A percentile compares a stretch with the other conserved stretches of the same genome.
phyloP scores from a whole-genome alignment of 2,888 invertebrate species.

The Chrysina gloriosa region DNA sequence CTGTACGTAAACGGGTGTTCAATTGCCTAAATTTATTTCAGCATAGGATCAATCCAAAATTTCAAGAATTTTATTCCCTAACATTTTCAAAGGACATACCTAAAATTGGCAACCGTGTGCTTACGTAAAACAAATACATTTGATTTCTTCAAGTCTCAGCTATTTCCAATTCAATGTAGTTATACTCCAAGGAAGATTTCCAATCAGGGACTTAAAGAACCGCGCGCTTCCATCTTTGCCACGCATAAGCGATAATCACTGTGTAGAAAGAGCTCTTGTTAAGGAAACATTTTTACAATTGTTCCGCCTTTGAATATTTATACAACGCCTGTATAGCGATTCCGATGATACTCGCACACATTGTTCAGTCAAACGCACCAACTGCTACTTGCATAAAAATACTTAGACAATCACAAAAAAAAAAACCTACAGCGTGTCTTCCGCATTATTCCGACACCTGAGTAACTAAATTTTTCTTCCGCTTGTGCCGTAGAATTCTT shows the following conservation, averaged over 20 bases:
- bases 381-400: constrained; percentile 11
- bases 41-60: too few species aligned
- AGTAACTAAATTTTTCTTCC: constrained; percentile 34
- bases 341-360: background rate
- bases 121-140: too few species aligned
- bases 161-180: background rate
- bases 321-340: background rate
- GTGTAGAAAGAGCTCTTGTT: constrained; percentile 11
- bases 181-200: background rate
- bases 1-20: too few species aligned
- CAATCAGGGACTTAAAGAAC: background rate
- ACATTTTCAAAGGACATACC: too few species aligned
- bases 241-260: constrained; percentile 2
- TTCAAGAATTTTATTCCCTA: too few species aligned
- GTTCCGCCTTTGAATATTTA: constrained; percentile 6
- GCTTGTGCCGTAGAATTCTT: constrained; percentile 31
- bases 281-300: constrained; percentile 23
- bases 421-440: constrained; percentile 24
- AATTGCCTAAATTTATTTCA: too few species aligned
- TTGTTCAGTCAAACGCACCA: constrained; percentile 10
- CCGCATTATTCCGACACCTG: constrained; percentile 36
- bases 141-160: too few species aligned
- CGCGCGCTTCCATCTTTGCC: background rate
- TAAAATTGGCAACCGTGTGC: too few species aligned
- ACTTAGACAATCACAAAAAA: constrained; percentile 16